Conservation (phyloP, 2,113 vertebrate genomes). For the Taurulus bubalis region DNA sequence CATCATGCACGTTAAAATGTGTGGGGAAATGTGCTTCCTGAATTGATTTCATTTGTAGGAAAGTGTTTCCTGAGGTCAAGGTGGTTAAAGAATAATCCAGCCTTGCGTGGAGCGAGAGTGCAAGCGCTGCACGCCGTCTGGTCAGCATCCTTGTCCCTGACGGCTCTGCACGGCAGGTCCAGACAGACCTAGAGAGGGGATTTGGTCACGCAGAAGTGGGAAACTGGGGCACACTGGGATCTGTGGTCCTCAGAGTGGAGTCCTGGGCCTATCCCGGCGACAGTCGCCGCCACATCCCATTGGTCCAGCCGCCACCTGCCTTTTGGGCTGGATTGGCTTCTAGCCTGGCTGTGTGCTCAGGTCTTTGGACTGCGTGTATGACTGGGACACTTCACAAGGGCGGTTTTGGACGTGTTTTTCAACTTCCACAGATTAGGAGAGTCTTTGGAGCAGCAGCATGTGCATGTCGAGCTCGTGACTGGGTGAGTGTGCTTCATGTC, state of each 20-base stretch:
- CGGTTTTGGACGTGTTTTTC: background rate
- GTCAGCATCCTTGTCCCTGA: slow-evolving; percentile 44
- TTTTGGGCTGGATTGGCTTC: slow-evolving; percentile 29
- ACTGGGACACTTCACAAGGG: slow-evolving; percentile 7
- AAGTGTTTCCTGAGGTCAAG: slow-evolving; percentile 38
- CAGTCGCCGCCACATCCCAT: slow-evolving; percentile 38
- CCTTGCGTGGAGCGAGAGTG: slow-evolving; percentile 40
- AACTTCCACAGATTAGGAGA: slow-evolving; percentile 40
- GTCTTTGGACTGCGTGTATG: slow-evolving; percentile 3
- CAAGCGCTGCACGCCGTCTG: slow-evolving; percentile 47
- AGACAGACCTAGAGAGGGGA: slow-evolving; percentile 71
- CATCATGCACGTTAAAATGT: background rate
- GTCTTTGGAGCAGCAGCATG: slow-evolving; percentile 9
- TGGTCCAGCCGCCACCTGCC: slow-evolving; percentile 60
- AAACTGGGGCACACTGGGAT: slow-evolving; percentile 74
- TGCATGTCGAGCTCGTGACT: background rate
- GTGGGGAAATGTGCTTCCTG: background rate
- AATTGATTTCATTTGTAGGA: background rate
- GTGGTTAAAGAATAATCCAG: slow-evolving; percentile 67
- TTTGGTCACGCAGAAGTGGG: slow-evolving; percentile 63
- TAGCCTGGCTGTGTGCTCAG: slow-evolving; percentile 12
- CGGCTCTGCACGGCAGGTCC: slow-evolving; percentile 58
- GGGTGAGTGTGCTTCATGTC: slow-evolving; percentile 54
- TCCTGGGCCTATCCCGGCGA: slow-evolving; percentile 28
- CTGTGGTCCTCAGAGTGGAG: slow-evolving; percentile 53